Evolutionary conservation across 2,113 vertebrate species (phyloP).

Genomic region (Podarcis raffonei): DNA sequence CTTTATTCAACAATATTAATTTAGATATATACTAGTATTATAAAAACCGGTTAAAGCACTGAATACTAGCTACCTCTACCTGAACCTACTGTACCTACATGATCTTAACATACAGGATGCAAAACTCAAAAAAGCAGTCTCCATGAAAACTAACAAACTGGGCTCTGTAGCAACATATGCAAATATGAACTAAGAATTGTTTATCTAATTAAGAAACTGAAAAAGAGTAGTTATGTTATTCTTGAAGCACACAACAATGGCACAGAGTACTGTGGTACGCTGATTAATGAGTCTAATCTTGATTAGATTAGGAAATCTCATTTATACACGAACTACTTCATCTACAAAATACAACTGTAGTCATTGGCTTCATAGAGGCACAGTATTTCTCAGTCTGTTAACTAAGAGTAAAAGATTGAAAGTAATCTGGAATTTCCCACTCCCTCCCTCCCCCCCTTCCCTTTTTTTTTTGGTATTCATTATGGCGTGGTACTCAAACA

Average conservation of each 20-base stretch:
- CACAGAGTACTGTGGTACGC: neutral
- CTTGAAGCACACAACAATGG: neutral
- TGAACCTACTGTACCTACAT: neutral
- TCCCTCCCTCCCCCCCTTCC: neutral
- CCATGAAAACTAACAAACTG: no score
- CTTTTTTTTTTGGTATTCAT: neutral
- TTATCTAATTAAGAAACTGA: neutral
- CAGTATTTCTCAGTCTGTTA: neutral
- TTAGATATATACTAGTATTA: neutral
- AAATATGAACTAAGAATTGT: no score
- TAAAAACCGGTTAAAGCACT: constrained; percentile 6
- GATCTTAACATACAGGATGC: neutral
- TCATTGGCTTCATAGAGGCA: neutral
- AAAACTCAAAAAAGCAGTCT: constrained; percentile 6
- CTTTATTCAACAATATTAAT: no score
- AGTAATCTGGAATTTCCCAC: neutral
- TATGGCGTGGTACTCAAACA: neutral
- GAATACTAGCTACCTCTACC: neutral
- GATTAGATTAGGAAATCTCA: no score
- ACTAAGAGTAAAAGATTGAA: neutral
- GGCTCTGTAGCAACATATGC: no score
- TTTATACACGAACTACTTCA: no score
- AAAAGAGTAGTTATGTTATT: neutral
- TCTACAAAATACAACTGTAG: neutral
- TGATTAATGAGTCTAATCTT: no score